phyloP scores from a whole-genome alignment of 2,113 vertebrate species.

The Entomyzon cyanotis region DNA sequence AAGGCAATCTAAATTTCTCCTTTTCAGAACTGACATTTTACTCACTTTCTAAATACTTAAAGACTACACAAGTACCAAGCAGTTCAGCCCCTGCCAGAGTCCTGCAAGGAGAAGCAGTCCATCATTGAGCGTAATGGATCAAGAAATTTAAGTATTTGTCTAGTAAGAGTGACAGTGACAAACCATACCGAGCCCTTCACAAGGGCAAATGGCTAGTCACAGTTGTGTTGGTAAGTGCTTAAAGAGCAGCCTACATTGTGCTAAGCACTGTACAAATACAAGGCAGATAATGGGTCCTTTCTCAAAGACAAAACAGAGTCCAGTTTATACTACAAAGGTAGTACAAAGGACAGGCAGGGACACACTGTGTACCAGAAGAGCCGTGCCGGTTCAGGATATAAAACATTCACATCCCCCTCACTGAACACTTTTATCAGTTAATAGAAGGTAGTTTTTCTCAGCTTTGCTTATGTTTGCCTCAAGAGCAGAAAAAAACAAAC shows the following conservation, averaged over 20 bases:
- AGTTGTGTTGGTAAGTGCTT: background rate
- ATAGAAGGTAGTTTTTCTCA: constrained; percentile 11
- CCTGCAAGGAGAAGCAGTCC: background rate
- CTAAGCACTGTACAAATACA: background rate
- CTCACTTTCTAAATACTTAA: background rate
- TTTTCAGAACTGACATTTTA: background rate
- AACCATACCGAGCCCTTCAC: background rate
- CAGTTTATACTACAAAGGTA: background rate
- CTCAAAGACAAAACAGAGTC: constrained; percentile 17
- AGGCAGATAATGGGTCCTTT: background rate
- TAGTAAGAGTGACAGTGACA: background rate
- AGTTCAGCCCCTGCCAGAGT: background rate
- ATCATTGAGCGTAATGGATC: background rate
- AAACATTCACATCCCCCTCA: background rate
- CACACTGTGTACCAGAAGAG: background rate
- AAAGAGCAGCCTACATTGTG: background rate
- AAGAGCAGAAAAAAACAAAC: background rate
- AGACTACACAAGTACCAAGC: background rate
- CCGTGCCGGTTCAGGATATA: background rate
- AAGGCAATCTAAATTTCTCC: background rate
- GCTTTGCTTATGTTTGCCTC: background rate
- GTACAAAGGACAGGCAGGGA: background rate
- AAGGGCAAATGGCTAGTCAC: background rate
- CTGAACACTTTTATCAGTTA: background rate
- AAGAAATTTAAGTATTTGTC: background rate